Evolutionary conservation across 1,140 invertebrate species (phyloP), one percentile per base, ranked within the genome.

Genomic region (Andrena cerasifolii): DNA sequence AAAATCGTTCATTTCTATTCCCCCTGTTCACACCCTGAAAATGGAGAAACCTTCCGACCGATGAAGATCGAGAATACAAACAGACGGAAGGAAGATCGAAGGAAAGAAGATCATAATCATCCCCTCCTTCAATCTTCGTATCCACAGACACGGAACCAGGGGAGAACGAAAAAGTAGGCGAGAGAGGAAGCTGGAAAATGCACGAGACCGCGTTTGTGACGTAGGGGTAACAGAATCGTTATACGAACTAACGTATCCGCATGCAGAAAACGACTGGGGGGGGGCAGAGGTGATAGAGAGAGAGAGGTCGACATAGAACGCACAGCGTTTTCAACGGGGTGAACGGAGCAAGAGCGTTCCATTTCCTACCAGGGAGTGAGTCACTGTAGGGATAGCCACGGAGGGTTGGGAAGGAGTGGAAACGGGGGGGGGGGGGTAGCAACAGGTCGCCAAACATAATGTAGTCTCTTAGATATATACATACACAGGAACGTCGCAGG

Each of bases 401-500:
- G 61, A 74, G 79, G 74, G 78, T 56, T 82, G 73, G 71, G 58
- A 71, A 78, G 80, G 73, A 78, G 63, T 75, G 78, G 72, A 79
- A 78, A 73, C 63, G 78, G 65, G 68, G 85, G 77, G 68, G 85
- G 77, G 82, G 88, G 88, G 87, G 83, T 89, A 88, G 90, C 90
- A 91, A 91, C 90, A 91, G 90, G 90, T 91, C 90, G 88, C 80
- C 75, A 81, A 84, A 89, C 82, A 87, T 89, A 89, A 90, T 87
- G 82, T 86, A 87, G 80, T 88, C 83, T 87, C 86, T 88, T 88
- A 90, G 82, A 78, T 86, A 82, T 83, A 87, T 81, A 86, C 70
- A 36, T n/a, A 21, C 49, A 24, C 4, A 10, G 26, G 24, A 2
- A 61, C 47, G 40, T 53, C n/a, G 21, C 33, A 33, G 14, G 47